Percentiles rank a stretch among this genome's conserved stretches.
phyloP scores from a whole-genome alignment of 2,888 invertebrate genomes.

The Rhimphoctona megacephalus region DNA sequence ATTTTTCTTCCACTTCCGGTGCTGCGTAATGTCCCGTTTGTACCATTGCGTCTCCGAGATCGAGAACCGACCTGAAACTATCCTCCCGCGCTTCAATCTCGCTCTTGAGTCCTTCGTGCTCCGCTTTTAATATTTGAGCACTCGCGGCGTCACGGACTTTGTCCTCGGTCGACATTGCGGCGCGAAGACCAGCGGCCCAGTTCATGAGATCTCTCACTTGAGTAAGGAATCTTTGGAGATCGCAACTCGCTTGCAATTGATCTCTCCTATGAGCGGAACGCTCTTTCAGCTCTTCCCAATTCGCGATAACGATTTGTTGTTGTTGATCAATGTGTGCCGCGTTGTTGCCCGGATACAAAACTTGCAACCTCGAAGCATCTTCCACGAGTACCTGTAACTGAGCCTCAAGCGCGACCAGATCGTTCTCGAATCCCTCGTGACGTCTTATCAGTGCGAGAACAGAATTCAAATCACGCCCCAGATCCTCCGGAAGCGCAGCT shows the following conservation, averaged over 20 bases:
- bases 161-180: constrained; percentile 92
- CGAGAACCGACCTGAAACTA: constrained; percentile 90
- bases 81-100: constrained; percentile 96
- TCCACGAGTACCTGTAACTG: constrained; percentile 96
- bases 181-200: constrained; percentile 93
- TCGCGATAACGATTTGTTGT: constrained; percentile 93
- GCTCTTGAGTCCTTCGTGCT: constrained; percentile 92
- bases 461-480: constrained; percentile 94
- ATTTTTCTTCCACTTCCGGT: constrained; percentile 92
- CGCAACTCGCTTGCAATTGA: constrained; percentile 93
- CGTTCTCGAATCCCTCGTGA: constrained; percentile 97
- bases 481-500: constrained; percentile 92
- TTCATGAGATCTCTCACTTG: constrained; percentile 94
- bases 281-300: constrained; percentile 95
- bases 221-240: constrained; percentile 95
- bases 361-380: constrained; percentile 95
- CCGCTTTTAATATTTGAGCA: constrained; percentile 93
- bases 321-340: constrained; percentile 95
- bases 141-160: constrained; percentile 93
- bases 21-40: constrained; percentile 94
- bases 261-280: constrained; percentile 92
- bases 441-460: constrained; percentile 93
- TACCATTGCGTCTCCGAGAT: constrained; percentile 93
- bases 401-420: constrained; percentile 95
- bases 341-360: constrained; percentile 96